Base-by-base conservation (phyloP, 1,140 invertebrate species). In the Halyomorpha halys region DNA sequence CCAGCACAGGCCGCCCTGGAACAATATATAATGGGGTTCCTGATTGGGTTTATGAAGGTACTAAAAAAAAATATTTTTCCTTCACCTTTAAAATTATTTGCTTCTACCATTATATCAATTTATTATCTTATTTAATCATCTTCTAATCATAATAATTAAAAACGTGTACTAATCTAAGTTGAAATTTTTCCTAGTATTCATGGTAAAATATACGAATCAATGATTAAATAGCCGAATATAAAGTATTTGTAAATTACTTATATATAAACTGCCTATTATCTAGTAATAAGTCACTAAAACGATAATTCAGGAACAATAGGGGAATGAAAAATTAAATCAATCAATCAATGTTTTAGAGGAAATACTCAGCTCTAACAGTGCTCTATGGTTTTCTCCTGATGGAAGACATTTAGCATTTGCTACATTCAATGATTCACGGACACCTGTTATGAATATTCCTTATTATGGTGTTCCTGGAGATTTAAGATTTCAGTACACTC, bases 371-470 rank as follows among this genome's bases (percentile, higher is more conserved):
- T 85, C 85, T 0, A 89, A 90, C 64, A 82, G 84, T 69, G 93
- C 93, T 0, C 73, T 92, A 11, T 97, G 93, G 92, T 93, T 94
- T 76, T 93, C 91, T 25, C 83, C 86, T 0, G 80, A 84, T 69
- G 90, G 90, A 6, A 82, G 74, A n/a, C 85, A 82, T 70, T 69
- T 97, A 61, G 87, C 87, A 0, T 95, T 87, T 72, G 89, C 86
- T 2, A 82, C 83, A 59, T 95, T 92, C 74, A 85, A 96, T 74
- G 94, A 97, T 73, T 83, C 80, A 51, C 71, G 0, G 66, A 76
- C 85, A 0, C 81, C 80, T 34, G 74, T 81, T 30, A 87, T 89
- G 73, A 74, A 72, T 63, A 75, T 83, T 73, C 73, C 78, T 69
- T 80, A 77, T 69, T 90, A 86, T 68, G 86, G 84, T n/a, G 74